These are phyloP conservation scores for Phrynosoma blainvillii DNA, from an alignment of 2,113 vertebrate genomes.

Conservation along the genomic window DNA sequence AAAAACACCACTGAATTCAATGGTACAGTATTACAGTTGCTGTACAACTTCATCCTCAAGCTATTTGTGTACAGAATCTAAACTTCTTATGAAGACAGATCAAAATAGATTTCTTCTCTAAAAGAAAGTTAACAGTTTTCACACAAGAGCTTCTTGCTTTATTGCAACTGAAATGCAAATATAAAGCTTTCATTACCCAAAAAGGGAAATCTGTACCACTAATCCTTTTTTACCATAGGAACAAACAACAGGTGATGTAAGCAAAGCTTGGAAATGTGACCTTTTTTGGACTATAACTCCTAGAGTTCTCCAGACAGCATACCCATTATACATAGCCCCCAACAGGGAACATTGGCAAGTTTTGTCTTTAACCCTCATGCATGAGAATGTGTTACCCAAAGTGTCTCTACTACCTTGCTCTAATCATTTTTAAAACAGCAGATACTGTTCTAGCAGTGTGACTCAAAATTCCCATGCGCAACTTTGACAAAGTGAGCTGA, in stretches of 20 bases:
- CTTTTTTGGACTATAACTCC: too few species aligned
- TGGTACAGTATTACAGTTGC: background rate
- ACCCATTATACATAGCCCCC: too few species aligned
- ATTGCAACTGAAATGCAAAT: conserved; percentile 1
- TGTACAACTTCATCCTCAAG: background rate
- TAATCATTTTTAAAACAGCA: conserved; percentile 23
- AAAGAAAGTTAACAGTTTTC: background rate
- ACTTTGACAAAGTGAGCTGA: background rate
- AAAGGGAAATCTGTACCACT: background rate
- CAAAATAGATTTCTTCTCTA: background rate
- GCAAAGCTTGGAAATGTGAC: too few species aligned
- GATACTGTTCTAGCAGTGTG: background rate
- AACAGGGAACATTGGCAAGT: too few species aligned
- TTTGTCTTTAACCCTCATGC: too few species aligned
- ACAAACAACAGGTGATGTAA: background rate
- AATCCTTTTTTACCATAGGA: background rate
- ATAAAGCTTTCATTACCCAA: background rate
- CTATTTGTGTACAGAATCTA: background rate
- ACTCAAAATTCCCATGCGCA: conserved; percentile 29
- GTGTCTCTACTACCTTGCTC: background rate
- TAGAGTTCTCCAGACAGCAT: too few species aligned
- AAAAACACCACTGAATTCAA: conserved; percentile 9
- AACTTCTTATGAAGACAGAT: background rate
- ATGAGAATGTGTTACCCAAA: background rate
- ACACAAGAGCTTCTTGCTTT: background rate